A percentile compares a stretch with the other conserved stretches of the same genome.
Conservation (phyloP, 2,888 invertebrate species). For the Brachycybe producta region DNA sequence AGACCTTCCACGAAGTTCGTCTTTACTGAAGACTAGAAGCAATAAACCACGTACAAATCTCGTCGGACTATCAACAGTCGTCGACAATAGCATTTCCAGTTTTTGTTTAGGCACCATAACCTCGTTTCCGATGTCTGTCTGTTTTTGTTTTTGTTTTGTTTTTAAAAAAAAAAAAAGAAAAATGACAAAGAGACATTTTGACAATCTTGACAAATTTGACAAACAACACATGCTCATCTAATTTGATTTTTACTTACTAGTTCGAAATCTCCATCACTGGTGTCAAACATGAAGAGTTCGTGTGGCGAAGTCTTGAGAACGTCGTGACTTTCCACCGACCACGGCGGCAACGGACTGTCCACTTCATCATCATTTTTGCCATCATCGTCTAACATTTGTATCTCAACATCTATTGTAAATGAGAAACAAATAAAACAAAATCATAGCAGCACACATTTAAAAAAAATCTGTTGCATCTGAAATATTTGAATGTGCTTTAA, state of each 20-base stretch:
- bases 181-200: too few species aligned
- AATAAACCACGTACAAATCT: constrained; percentile 13
- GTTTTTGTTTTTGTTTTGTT: neutral
- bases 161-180: neutral
- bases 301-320: neutral
- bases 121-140: constrained; percentile 15
- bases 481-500: too few species aligned
- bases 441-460: too few species aligned
- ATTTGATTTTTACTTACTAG: neutral
- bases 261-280: constrained; percentile 4
- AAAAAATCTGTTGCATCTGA: too few species aligned
- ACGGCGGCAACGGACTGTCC: too few species aligned
- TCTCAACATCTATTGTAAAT: too few species aligned
- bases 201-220: too few species aligned
- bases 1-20: constrained; percentile 3
- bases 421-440: too few species aligned
- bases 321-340: constrained; percentile 4
- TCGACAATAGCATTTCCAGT: constrained; percentile 5
- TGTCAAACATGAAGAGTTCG: neutral
- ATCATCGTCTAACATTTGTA: constrained; percentile 7
- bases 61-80: constrained; percentile 8
- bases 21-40: constrained; percentile 13
- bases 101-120: constrained; percentile 9
- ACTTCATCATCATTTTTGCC: too few species aligned
- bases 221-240: too few species aligned